These are phyloP conservation scores for Glaucomys volans DNA, from an alignment of 2,113 vertebrate species.

Conservation along the genomic window DNA sequence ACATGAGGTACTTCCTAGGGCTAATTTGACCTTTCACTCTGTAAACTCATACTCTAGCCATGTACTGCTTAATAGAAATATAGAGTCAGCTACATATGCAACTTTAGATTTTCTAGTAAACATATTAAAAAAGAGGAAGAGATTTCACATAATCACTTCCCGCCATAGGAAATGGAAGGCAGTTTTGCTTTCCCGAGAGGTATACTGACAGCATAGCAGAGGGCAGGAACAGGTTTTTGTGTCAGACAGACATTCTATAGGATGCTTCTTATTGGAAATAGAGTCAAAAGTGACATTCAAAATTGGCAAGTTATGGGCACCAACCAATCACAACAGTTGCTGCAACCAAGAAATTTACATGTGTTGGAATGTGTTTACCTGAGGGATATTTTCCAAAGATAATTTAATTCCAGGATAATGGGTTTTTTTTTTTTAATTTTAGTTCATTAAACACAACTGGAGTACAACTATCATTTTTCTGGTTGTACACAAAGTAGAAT, in stretches of 20 bases:
- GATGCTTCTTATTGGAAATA: background rate
- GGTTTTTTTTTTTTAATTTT: background rate
- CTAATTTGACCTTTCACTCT: background rate
- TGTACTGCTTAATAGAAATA: background rate
- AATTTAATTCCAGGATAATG: background rate
- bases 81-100: background rate
- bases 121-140: conserved; percentile 25
- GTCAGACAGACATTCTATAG: background rate
- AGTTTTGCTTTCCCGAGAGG: background rate
- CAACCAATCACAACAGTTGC: background rate
- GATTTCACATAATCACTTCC: background rate
- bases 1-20: background rate
- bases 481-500: too few relatives aligned
- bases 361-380: background rate
- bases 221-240: background rate
- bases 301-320: background rate
- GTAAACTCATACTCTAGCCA: background rate
- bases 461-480: too few relatives aligned
- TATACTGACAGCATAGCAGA: fast-evolving
- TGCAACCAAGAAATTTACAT: too few relatives aligned
- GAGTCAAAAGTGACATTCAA: background rate
- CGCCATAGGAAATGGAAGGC: background rate
- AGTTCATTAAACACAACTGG: too few relatives aligned
- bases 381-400: background rate
- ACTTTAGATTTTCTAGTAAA: background rate